Evolutionary conservation across 2,888 invertebrate species (phyloP).

Genomic region (Gymnocheta viridis): DNA sequence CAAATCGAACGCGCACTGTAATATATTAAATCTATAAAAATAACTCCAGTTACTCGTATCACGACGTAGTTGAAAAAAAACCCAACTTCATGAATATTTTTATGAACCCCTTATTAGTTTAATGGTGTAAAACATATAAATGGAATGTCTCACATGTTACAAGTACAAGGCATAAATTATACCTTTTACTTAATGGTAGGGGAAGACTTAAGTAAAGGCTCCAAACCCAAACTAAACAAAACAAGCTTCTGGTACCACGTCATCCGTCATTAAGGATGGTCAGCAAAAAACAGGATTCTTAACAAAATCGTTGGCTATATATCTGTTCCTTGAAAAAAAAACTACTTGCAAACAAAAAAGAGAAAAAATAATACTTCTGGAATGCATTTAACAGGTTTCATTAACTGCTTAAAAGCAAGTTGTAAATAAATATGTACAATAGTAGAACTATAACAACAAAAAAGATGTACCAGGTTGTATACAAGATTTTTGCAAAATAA

Average conservation of each 20-base stretch:
- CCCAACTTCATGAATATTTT: neutral
- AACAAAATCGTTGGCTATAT: neutral
- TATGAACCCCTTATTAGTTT: constrained; percentile 4
- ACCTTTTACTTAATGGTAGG: constrained; percentile 30
- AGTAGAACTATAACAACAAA: neutral
- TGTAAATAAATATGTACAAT: constrained; percentile 40
- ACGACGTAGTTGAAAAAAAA: neutral
- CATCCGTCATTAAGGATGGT: constrained; percentile 48
- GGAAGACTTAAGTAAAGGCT: neutral
- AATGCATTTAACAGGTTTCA: constrained; percentile 59
- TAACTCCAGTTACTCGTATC: too few species aligned
- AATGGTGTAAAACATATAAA: constrained; percentile 35
- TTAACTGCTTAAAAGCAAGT: constrained; percentile 55
- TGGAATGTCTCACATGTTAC: constrained; percentile 34
- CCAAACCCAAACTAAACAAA: constrained; percentile 28
- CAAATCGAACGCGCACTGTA: too few species aligned
- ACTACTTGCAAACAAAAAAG: constrained; percentile 14
- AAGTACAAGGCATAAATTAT: constrained; percentile 44
- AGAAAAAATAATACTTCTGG: constrained; percentile 17
- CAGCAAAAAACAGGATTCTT: constrained; percentile 51
- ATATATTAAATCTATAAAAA: too few species aligned
- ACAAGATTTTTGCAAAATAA: constrained; percentile 55
- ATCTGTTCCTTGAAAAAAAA: constrained; percentile 38
- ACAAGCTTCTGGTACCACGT: constrained; percentile 41
- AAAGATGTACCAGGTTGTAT: constrained; percentile 20